Evolutionary conservation across 2,113 vertebrate genomes (phyloP).

Genomic region (Planiliza haematocheilus): DNA sequence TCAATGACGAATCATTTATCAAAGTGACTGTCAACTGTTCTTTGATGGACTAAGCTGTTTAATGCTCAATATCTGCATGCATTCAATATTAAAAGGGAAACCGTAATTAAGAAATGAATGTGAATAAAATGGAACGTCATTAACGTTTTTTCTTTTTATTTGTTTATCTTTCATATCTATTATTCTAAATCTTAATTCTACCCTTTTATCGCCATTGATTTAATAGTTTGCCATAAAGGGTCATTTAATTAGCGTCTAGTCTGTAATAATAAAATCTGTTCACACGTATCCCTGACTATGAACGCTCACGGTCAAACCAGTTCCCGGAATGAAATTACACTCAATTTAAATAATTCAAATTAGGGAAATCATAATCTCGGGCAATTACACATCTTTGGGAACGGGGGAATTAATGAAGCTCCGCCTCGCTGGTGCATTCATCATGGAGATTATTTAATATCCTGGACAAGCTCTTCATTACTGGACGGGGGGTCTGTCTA

Average conservation of each 20-base stretch:
- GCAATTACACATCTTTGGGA: constrained; percentile 26
- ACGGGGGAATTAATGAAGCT: constrained; percentile 26
- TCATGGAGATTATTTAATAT: constrained; percentile 33
- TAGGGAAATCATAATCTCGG: constrained; percentile 31
- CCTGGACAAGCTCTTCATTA: neutral
- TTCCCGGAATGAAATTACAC: constrained; percentile 37
- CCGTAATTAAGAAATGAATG: too few relatives aligned
- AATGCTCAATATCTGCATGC: too few relatives aligned
- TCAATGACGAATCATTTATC: too few relatives aligned
- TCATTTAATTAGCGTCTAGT: constrained; percentile 59
- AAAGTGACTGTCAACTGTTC: too few relatives aligned
- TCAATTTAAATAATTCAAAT: constrained; percentile 59
- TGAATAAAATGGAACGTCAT: too few relatives aligned
- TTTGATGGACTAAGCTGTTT: too few relatives aligned
- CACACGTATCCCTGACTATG: neutral
- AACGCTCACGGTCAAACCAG: constrained; percentile 21
- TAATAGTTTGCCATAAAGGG: constrained; percentile 10
- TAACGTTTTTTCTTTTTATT: too few relatives aligned
- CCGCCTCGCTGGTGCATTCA: neutral
- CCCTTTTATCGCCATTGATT: neutral
- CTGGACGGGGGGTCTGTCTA: neutral
- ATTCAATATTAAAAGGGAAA: too few relatives aligned
- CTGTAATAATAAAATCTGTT: constrained; percentile 38
- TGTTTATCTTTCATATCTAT: too few relatives aligned
- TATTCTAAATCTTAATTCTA: constrained; percentile 8